These are phyloP conservation scores for Aplysina aerophoba DNA, from an alignment of 37 sponge, comb jelly and placozoan species.

Conservation along the genomic window DNA sequence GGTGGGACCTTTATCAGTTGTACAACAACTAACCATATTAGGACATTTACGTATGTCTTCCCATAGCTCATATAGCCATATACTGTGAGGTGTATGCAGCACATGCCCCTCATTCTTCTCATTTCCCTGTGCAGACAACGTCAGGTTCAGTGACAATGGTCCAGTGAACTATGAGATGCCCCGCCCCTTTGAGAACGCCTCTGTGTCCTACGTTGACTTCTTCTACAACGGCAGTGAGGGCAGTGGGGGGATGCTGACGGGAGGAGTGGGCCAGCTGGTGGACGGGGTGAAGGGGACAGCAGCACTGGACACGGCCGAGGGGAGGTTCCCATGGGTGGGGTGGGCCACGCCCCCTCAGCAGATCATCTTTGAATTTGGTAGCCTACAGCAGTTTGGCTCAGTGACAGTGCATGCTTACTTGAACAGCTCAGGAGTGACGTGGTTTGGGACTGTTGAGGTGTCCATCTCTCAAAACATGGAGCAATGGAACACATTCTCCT, in stretches of 20 bases:
- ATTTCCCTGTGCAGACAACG: background rate
- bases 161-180: constrained; percentile 7
- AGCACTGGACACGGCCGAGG: background rate
- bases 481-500: constrained; percentile 3
- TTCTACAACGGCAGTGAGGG: background rate
- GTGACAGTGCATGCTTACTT: background rate
- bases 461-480: constrained; percentile 6
- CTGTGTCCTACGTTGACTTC: background rate
- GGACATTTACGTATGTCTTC: too few species aligned
- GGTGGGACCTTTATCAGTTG: too few species aligned
- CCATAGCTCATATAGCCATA: too few species aligned
- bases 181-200: background rate
- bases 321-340: constrained; percentile 5
- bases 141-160: constrained; percentile 6
- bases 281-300: background rate
- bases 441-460: background rate
- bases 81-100: too few species aligned
- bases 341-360: background rate
- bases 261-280: background rate
- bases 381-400: background rate
- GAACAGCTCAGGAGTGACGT: background rate
- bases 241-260: background rate
- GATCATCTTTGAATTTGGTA: background rate
- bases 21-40: too few species aligned
- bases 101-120: background rate